phyloP scores from a whole-genome alignment of 2,113 vertebrate species.

The Protobothrops flavoviridis region DNA sequence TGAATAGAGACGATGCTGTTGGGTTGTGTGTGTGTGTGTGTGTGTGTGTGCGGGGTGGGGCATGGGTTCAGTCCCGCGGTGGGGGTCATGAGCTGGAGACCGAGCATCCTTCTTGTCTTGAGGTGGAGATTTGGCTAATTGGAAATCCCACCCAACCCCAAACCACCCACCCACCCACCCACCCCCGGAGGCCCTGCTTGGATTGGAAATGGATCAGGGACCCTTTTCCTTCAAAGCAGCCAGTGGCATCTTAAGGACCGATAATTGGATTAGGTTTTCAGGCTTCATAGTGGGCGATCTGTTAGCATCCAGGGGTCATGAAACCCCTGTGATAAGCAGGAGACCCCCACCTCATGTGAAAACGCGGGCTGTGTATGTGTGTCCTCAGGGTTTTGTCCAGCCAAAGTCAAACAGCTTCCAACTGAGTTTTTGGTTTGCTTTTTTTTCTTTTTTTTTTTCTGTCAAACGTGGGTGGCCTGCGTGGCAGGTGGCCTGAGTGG shows the following conservation, averaged over 20 bases:
- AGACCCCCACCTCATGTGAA: not conserved
- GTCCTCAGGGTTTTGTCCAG: too few species aligned
- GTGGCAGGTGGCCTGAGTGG: too few species aligned
- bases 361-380: not conserved
- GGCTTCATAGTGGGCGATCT: not conserved
- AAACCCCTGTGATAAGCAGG: not conserved
- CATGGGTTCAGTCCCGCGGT: accelerated
- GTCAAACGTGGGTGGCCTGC: too few species aligned
- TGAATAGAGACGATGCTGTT: not conserved
- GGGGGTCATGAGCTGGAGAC: not conserved
- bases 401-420: not conserved
- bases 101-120: not conserved
- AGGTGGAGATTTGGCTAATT: not conserved
- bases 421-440: not conserved
- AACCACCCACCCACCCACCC: too few species aligned
- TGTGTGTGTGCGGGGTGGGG: accelerated
- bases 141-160: accelerated
- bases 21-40: too few species aligned
- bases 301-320: not conserved
- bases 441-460: not conserved
- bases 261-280: not conserved
- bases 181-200: not conserved
- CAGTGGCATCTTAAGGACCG: not conserved
- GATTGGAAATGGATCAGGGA: not conserved
- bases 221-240: not conserved